Conservation (phyloP, 2,888 invertebrate genomes). For the Trichogramma dendrolimi region DNA sequence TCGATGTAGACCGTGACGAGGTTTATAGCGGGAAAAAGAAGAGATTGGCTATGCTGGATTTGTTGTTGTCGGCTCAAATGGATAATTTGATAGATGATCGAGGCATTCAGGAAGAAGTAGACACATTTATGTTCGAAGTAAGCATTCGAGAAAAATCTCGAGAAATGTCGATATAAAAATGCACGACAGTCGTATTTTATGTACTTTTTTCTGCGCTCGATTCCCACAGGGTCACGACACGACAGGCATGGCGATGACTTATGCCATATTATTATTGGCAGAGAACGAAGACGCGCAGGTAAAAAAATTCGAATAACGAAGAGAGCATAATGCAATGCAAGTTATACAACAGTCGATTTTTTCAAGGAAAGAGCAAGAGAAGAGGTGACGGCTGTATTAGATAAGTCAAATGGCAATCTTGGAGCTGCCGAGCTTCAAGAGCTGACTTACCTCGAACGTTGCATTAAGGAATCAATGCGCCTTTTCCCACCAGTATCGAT, state of each 20-base stretch:
- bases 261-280: background rate
- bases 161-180: too few relatives aligned
- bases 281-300: too few relatives aligned
- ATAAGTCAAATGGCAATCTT: constrained; percentile 54
- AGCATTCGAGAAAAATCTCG: background rate
- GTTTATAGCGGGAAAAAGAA: constrained; percentile 19
- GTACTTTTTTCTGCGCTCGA: too few relatives aligned
- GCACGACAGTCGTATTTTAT: too few relatives aligned
- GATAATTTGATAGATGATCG: constrained; percentile 36
- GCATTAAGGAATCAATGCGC: constrained; percentile 65
- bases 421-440: constrained; percentile 59
- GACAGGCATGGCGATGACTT: background rate
- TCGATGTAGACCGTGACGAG: background rate
- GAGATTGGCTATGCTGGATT: constrained; percentile 43
- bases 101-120: constrained; percentile 45
- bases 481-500: constrained; percentile 66
- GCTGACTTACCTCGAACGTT: constrained; percentile 66
- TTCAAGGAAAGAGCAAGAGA: constrained; percentile 37
- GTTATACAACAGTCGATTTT: background rate
- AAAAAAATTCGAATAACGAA: too few relatives aligned
- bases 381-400: constrained; percentile 48
- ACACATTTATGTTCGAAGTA: constrained; percentile 41
- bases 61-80: constrained; percentile 38
- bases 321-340: too few relatives aligned
- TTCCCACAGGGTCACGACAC: background rate